Conservation (phyloP, 1,140 invertebrate genomes). For the Rhynchophorus ferrugineus region DNA sequence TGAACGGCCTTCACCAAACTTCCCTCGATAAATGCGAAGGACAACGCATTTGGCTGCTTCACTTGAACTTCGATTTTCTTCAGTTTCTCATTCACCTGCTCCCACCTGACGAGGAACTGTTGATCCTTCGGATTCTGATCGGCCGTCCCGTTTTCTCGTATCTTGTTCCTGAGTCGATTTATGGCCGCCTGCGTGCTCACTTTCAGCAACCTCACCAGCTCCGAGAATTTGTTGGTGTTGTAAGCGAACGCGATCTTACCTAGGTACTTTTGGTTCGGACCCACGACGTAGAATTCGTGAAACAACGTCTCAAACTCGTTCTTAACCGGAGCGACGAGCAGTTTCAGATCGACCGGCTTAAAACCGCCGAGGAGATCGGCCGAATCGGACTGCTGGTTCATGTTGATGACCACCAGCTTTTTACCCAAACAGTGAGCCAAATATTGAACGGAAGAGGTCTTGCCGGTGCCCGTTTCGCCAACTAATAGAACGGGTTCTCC, state of each 20-base stretch:
- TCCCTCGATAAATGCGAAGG: slow-evolving; percentile 91
- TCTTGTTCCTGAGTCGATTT: slow-evolving; percentile 37
- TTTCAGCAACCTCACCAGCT: slow-evolving; percentile 67
- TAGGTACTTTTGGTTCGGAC: slow-evolving; percentile 81
- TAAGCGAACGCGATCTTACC: slow-evolving; percentile 69
- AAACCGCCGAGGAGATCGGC: slow-evolving; percentile 94
- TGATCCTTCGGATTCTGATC: slow-evolving; percentile 34
- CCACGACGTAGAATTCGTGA: slow-evolving; percentile 63
- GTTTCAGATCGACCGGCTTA: slow-evolving; percentile 89
- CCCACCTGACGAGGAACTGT: slow-evolving; percentile 42
- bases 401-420: slow-evolving; percentile 92
- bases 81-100: slow-evolving; percentile 58
- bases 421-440: slow-evolving; percentile 76
- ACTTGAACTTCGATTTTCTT: slow-evolving; percentile 63
- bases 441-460: slow-evolving; percentile 94
- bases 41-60: slow-evolving; percentile 62
- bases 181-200: slow-evolving; percentile 64
- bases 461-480: slow-evolving; percentile 97
- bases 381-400: slow-evolving; percentile 98
- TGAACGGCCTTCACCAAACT: slow-evolving; percentile 83
- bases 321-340: slow-evolving; percentile 71
- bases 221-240: slow-evolving; percentile 62
- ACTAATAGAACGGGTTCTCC: slow-evolving; percentile 91
- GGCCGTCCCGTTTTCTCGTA: slow-evolving; percentile 13
- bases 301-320: slow-evolving; percentile 82